Percentiles rank a stretch among this genome's conserved stretches.
Evolutionary conservation across 2,797 vertebrate genomes (phyloP).

Genomic region (Coranthus polyacanthus): DNA sequence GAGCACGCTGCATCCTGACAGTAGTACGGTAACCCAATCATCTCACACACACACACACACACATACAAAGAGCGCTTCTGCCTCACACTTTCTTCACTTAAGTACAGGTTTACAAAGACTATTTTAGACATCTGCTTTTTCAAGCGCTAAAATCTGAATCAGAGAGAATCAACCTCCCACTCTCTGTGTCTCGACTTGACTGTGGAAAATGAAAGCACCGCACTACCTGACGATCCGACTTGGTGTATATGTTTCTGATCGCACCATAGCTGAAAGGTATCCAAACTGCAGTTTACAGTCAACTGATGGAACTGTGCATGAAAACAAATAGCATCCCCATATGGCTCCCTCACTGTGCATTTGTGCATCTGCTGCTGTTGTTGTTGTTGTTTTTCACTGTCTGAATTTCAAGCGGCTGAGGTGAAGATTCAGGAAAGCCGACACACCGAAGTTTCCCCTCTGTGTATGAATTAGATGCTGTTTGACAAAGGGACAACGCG

Average conservation of each 20-base stretch:
- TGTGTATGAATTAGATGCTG: slow-evolving; percentile 27
- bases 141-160: slow-evolving; percentile 35
- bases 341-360: neutral
- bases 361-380: slow-evolving; percentile 13
- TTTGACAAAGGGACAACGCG: slow-evolving; percentile 31
- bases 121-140: slow-evolving; percentile 37
- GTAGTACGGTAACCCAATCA: slow-evolving; percentile 68
- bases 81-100: slow-evolving; percentile 21
- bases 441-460: neutral
- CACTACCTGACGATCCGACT: slow-evolving; percentile 7
- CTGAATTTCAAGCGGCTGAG: slow-evolving; percentile 13
- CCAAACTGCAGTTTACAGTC: slow-evolving; percentile 18
- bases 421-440: slow-evolving; percentile 21
- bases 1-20: slow-evolving; percentile 59
- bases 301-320: neutral
- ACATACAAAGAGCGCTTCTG: neutral
- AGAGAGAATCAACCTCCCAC: slow-evolving; percentile 35
- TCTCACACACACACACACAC: slow-evolving; percentile 25
- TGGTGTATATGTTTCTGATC: neutral
- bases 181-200: slow-evolving; percentile 18
- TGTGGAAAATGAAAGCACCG: slow-evolving; percentile 29
- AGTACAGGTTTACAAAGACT: slow-evolving; percentile 32
- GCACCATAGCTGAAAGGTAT: neutral
- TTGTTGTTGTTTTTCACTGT: slow-evolving; percentile 10
- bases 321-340: slow-evolving; percentile 12